Evolutionary conservation across 2,888 invertebrate species (phyloP).

Genomic region (Erpobdella octoculata): DNA sequence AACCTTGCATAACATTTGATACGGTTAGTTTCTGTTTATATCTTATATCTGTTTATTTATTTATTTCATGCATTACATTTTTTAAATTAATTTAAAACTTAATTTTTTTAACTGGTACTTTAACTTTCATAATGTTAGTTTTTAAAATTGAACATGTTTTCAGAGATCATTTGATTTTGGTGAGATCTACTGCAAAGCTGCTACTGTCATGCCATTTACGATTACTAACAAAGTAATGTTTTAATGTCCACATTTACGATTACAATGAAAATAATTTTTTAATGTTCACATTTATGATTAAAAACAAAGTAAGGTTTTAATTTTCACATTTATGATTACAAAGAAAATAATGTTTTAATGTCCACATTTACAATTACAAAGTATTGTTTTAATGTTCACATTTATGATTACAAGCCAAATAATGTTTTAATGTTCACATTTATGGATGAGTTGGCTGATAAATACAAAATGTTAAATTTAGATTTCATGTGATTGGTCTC

Average conservation of each 20-base stretch:
- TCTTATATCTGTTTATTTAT: neutral
- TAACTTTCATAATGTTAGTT: neutral
- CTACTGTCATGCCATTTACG: constrained; percentile 43
- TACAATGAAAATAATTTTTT: neutral
- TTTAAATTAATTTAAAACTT: too few relatives aligned
- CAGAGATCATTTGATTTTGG: constrained; percentile 50
- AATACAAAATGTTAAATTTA: too few relatives aligned
- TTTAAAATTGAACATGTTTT: neutral
- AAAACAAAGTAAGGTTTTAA: neutral
- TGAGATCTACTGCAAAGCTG: constrained; percentile 51
- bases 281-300: neutral
- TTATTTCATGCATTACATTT: neutral
- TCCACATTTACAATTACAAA: neutral
- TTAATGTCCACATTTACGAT: neutral
- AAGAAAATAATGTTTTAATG: constrained; percentile 44
- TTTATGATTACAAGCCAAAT: neutral
- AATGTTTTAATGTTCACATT: constrained; percentile 43
- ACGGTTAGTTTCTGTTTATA: constrained; percentile 40
- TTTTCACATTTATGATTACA: constrained; percentile 47
- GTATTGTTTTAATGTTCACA: neutral
- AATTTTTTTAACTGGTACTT: too few relatives aligned
- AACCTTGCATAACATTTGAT: constrained; percentile 49
- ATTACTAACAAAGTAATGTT: constrained; percentile 46
- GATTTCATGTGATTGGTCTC: too few relatives aligned
- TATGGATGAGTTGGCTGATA: too few relatives aligned